Evolutionary conservation across 2,113 vertebrate genomes (phyloP), one percentile per base, ranked within the genome.

Genomic region (Bubo bubo): DNA sequence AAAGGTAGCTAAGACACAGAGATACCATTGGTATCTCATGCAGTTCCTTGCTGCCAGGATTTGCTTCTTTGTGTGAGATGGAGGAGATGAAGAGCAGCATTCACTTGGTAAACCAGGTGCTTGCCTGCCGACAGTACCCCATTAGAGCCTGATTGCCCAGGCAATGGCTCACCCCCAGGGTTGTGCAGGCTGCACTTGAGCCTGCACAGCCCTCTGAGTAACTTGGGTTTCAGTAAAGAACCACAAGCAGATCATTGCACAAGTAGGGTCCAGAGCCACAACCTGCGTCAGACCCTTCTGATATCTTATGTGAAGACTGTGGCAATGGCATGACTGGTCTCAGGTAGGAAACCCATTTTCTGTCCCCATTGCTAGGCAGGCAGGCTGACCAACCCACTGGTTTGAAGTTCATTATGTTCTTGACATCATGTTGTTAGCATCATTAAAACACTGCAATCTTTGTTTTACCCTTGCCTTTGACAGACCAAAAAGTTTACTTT

Each of bases 261-360:
- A 37, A 15, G 14, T 1, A 56, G 8, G 3, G 11, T 19, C 50
- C 30, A n/a, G 45, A 41, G 59, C 72, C 73, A 49, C 15, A 20
- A 13, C 10, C 72, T 72, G 27, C 10, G 41, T 32, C 39, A 76
- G 53, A 22, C 22, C 13, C 32, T 60, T 39, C 14, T 27, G 73
- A 17, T 41, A 12, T 1, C 43, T 77, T 30, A 24, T 3, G 7
- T n/a, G 32, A 88, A 77, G 28, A 62, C 13, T 4, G 2, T 7
- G 6, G 30, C 47, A 53, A 39, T 4, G 8, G 2, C 1, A 1
- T 15, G 13, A 19, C 35, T 47, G 22, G 14, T 41, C 2, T 47
- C 30, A 22, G 6, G 26, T 27, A 49, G 52, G 49, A 86, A 74
- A 66, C 9, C 7, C 10, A 3, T 35, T 21, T 62, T 66, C 23